Conservation (phyloP, 2,888 invertebrate species). For the Drosophila affinis region DNA sequence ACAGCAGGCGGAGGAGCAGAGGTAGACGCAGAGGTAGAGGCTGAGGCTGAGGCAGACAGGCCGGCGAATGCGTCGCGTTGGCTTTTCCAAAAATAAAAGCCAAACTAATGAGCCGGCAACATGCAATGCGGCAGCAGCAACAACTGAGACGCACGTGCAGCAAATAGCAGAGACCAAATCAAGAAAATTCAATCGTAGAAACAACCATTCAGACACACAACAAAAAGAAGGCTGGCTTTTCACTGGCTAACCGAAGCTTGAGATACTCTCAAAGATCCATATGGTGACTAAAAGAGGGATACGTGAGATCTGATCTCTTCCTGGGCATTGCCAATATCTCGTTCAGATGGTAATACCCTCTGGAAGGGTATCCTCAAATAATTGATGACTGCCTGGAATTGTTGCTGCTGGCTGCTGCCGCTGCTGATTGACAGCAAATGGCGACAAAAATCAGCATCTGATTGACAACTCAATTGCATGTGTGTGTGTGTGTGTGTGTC, state of each 20-base stretch:
- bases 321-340: too few relatives aligned
- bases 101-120: constrained; percentile 80
- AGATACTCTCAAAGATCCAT: neutral
- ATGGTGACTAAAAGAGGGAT: too few relatives aligned
- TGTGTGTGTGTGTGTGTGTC: constrained; percentile 43
- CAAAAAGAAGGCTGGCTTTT: constrained; percentile 10
- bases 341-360: neutral
- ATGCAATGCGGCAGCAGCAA: constrained; percentile 67
- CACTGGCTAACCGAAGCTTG: neutral
- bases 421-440: constrained; percentile 73
- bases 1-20: constrained; percentile 2
- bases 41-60: constrained; percentile 46
- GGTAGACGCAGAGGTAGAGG: constrained; percentile 14
- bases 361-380: constrained; percentile 50
- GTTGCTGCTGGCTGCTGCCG: constrained; percentile 44
- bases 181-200: constrained; percentile 20
- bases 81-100: constrained; percentile 80
- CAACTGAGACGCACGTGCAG: constrained; percentile 69
- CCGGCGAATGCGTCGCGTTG: constrained; percentile 78
- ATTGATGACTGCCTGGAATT: constrained; percentile 75
- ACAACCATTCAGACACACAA: constrained; percentile 22
- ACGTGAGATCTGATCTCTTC: too few relatives aligned
- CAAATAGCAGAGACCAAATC: constrained; percentile 51
- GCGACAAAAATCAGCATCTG: constrained; percentile 76
- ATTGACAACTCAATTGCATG: constrained; percentile 78